Conservation (phyloP, 2,113 vertebrate species). For the Mormoops blainvillei region DNA sequence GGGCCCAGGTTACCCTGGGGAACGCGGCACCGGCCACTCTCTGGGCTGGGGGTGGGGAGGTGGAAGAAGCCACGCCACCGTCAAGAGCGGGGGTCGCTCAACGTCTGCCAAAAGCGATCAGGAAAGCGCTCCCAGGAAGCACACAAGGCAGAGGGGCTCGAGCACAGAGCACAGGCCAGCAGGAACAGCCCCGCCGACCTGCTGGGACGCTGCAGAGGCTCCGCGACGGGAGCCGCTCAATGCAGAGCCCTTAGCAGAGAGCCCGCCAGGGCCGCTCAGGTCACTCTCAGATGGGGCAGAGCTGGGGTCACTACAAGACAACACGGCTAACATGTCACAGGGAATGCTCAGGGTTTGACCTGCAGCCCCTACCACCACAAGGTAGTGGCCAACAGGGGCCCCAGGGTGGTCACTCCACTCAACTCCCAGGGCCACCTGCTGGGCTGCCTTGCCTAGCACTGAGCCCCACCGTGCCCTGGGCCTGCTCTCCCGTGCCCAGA, state of each 20-base stretch:
- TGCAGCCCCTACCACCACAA: neutral
- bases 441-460: too few relatives aligned
- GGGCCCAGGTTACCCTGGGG: neutral
- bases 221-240: too few relatives aligned
- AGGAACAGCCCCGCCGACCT: neutral
- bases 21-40: fast-evolving
- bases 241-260: neutral
- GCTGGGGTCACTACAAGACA: neutral
- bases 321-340: neutral
- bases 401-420: neutral
- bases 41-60: fast-evolving
- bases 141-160: neutral
- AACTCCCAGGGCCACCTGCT: neutral
- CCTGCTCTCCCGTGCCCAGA: fast-evolving
- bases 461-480: too few relatives aligned
- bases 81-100: too few relatives aligned
- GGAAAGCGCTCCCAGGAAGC: neutral
- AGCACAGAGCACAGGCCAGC: too few relatives aligned
- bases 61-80: neutral
- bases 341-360: neutral
- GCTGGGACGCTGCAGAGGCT: neutral
- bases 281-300: fast-evolving
- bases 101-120: too few relatives aligned
- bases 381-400: neutral
- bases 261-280: neutral